Evolutionary conservation across 35 echinoderm and acorn worm genomes (phyloP).

Genomic region (Heliocidaris tuberculata): DNA sequence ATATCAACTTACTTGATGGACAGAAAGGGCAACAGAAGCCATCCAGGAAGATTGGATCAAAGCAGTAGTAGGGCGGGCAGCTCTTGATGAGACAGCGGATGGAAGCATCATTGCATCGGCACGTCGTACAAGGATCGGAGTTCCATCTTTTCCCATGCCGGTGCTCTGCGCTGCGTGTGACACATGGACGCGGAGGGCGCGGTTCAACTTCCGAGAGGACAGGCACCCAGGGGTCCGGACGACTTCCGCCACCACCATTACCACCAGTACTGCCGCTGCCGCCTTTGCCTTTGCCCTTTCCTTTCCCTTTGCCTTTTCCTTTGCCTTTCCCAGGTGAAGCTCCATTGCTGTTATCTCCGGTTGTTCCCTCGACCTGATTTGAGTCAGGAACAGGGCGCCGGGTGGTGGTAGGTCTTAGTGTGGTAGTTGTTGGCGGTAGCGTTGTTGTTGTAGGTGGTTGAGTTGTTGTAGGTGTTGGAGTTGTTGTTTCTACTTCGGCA

Average conservation of each 20-base stretch:
- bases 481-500: background rate
- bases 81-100: conserved; percentile 44
- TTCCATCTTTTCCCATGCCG: background rate
- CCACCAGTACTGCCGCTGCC: background rate
- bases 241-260: background rate
- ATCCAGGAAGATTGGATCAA: background rate
- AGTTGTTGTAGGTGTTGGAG: background rate
- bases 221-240: background rate
- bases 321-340: background rate
- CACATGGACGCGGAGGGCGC: background rate
- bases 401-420: background rate
- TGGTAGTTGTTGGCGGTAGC: background rate
- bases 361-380: background rate
- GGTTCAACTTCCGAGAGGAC: background rate
- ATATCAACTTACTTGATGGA: conserved; percentile 23
- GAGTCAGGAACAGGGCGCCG: background rate
- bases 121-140: background rate
- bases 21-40: conserved; percentile 2
- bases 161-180: background rate
- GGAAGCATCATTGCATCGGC: conserved; percentile 18
- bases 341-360: background rate
- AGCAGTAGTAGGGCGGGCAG: conserved; percentile 33
- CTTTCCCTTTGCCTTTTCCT: background rate
- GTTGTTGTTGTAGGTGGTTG: background rate
- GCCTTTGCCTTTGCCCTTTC: background rate